Evolutionary conservation across 2,888 invertebrate species (phyloP).

Genomic region (Mimumesa dahlbomi): DNA sequence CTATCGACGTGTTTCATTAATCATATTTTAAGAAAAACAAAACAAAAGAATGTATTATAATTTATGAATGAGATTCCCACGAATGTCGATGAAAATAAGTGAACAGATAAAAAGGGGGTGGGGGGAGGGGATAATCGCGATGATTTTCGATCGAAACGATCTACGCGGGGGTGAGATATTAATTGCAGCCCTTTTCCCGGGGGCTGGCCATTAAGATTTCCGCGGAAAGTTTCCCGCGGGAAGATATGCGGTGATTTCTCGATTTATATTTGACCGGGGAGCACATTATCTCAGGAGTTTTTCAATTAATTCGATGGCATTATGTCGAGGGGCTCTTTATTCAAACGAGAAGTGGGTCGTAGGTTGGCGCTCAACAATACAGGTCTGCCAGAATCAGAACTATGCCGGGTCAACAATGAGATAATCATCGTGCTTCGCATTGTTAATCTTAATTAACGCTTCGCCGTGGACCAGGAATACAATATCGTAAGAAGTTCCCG

Average conservation of each 20-base stretch:
- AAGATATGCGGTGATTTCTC: conserved; percentile 11
- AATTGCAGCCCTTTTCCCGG: not conserved
- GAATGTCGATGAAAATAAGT: too few relatives aligned
- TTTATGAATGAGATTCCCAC: too few relatives aligned
- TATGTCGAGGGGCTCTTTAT: conserved; percentile 47
- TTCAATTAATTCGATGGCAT: conserved; percentile 56
- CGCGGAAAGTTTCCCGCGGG: conserved; percentile 4
- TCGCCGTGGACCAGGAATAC: conserved; percentile 32
- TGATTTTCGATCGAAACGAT: too few relatives aligned
- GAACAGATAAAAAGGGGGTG: too few relatives aligned
- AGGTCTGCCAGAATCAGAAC: conserved; percentile 49
- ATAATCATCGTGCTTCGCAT: conserved; percentile 57
- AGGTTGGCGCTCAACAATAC: conserved; percentile 50
- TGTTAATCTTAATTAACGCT: conserved; percentile 62
- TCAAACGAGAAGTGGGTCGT: conserved; percentile 53
- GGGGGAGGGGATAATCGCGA: too few relatives aligned
- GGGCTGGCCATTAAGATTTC: conserved; percentile 2
- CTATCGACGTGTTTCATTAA: too few relatives aligned
- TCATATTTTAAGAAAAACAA: too few relatives aligned
- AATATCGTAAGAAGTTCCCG: conserved; percentile 39
- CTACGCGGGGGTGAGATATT: too few relatives aligned
- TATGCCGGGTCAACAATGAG: conserved; percentile 57
- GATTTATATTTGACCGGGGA: conserved; percentile 42
- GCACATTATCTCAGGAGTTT: conserved; percentile 46
- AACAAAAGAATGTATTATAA: too few relatives aligned